Evolutionary conservation across 2,888 invertebrate genomes (phyloP), one percentile per base, ranked within the genome.

Genomic region (Gortyna flavago): DNA sequence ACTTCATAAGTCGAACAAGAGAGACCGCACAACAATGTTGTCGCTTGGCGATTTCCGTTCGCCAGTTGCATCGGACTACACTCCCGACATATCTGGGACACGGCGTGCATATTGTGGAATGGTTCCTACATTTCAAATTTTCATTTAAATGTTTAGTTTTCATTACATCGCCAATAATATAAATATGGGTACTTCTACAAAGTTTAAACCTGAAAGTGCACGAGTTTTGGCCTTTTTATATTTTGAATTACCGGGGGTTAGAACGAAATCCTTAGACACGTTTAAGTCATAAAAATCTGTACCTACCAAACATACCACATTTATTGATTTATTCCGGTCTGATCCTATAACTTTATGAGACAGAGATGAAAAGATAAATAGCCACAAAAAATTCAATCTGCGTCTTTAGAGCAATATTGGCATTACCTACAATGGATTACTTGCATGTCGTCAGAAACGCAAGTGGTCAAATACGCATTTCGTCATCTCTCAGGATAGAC

Each of bases 11-110:
- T 87, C 83, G 87, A 90, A 91, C 89, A 89, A 88, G 91, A 88
- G 90, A 93, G 91, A 93, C 91, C 92, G 92, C 91, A 93, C 92
- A 94, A 95, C 96, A 96, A 95, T 95, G 95, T 96, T 95, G 96
- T 95, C 96, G 93, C 94, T 91, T 92, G 92, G 92, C 94, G 95
- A 96, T 95, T 96, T 96, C 96, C 96, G 96, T 93, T 95, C 89
- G 88, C 90, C 92, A 92, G 94, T 89, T 90, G 92, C 93, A 91
- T 90, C 91, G 90, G 91, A 91, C 91, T 88, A 88, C 90, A 88
- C 86, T 88, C 87, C 87, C 94, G 95, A 95, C 95, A 92, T 96
- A 96, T 95, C 96, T 96, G 92, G 96, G 94, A 93, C 96, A 92
- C 93, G 88, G 89, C 86, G 79, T 86, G 85, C 87, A 86, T 91